These are phyloP conservation scores for Drosophila diplacantha DNA, from an alignment of 2,888 invertebrate genomes.

Conservation along the genomic window DNA sequence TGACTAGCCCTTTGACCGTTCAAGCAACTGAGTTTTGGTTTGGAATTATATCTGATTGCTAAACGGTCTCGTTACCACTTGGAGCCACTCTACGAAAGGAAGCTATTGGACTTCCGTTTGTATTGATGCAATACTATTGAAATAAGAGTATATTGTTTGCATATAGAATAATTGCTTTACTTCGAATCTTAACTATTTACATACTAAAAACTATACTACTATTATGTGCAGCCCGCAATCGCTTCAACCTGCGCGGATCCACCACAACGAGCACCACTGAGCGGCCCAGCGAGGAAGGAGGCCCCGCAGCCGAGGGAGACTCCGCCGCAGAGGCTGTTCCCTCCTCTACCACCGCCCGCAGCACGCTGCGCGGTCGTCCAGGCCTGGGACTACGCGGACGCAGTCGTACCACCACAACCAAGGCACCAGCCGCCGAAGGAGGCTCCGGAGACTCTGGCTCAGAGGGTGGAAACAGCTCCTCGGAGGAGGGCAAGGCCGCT, in stretches of 20 bases:
- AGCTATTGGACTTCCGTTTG: too few species aligned
- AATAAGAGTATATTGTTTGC: neutral
- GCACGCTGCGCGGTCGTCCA: constrained; percentile 72
- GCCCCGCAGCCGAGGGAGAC: constrained; percentile 51
- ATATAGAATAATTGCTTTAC: neutral
- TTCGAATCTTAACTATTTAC: neutral
- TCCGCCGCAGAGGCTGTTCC: constrained; percentile 50
- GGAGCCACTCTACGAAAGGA: neutral
- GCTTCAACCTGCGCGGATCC: constrained; percentile 76
- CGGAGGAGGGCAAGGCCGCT: constrained; percentile 65
- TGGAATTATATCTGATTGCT: neutral
- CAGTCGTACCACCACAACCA: constrained; percentile 73
- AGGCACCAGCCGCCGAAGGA: constrained; percentile 61
- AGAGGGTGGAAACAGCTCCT: constrained; percentile 49
- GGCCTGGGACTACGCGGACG: constrained; percentile 74
- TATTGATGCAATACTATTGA: too few species aligned
- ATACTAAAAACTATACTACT: neutral
- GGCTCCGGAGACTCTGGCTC: constrained; percentile 49
- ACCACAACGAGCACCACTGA: constrained; percentile 71
- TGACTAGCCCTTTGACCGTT: neutral
- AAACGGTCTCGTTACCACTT: neutral
- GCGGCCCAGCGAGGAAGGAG: constrained; percentile 61
- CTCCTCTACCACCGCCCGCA: constrained; percentile 73
- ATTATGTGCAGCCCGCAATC: constrained; percentile 74
- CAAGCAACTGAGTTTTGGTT: neutral